Evolutionary conservation across 2,113 vertebrate species (phyloP), one percentile per base, ranked within the genome.

Genomic region (Suricata suricatta): DNA sequence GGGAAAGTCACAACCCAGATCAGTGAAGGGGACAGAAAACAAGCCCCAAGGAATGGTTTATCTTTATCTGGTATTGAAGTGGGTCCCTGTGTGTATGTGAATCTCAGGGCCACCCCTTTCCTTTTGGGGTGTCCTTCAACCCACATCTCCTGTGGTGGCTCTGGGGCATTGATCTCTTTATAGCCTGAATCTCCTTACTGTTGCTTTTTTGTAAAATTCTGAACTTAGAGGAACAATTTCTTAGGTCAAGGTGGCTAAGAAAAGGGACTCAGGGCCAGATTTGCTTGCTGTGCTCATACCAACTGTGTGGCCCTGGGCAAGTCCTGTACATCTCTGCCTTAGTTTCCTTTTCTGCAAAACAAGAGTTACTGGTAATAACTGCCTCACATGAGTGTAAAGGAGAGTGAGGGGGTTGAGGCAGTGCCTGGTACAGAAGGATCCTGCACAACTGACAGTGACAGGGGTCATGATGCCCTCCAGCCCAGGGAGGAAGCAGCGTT

Each of bases 291-390:
- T 57, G 27, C 57, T 50, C 29, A 11, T 57, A 41, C 52, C 5
- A 44, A 17, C 35, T 50, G 2, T 44, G 79, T 77, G 82, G 77
- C 41, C n/a, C 35, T n/a, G 19, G 16, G 7, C 29, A 57, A 54
- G n/a, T 31, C 27, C 82, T 54, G 27, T 35, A 33, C 27, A 25
- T 63, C 79, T 89, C 84, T 80, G 69, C 23, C 76, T 96, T 79
- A 7, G 63, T 95, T 96, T 95, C 72, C 29, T 50, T 81, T 88
- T 68, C 44, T 82, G 31, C 35, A 66, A 86, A 76, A 50, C 6
- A 86, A 76, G 44, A 69, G 57, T 10, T 60, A n/a, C 23, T 57
- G 25, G 12, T 81, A 9, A 50, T 93, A 77, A 72, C 7, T 33
- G 0, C 41, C n/a, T 81, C 31, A 19, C 29, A 16, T 14, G 31